These are phyloP conservation scores for Scaeva pyrastri DNA, from an alignment of 2,888 invertebrate genomes.

Conservation along the genomic window DNA sequence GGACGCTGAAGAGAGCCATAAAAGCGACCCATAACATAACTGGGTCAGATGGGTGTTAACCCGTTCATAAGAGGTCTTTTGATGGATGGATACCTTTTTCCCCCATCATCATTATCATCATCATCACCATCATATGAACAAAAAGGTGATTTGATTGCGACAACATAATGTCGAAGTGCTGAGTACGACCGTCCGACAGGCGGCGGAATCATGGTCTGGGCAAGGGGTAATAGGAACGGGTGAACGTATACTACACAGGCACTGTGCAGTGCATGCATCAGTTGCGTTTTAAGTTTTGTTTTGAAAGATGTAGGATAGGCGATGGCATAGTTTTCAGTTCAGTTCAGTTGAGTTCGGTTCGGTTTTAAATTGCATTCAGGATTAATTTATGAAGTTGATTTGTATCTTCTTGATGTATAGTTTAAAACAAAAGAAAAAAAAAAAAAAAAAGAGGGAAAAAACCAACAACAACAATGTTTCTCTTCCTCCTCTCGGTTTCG, in stretches of 20 bases:
- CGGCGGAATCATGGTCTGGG: too few relatives aligned
- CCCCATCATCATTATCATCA: background rate
- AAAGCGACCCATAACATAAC: conserved; percentile 16
- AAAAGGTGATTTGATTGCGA: conserved; percentile 30
- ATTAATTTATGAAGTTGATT: conserved; percentile 62
- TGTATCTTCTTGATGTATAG: conserved; percentile 18
- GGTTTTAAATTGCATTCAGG: conserved; percentile 52
- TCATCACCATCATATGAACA: background rate
- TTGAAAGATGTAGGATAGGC: conserved; percentile 36
- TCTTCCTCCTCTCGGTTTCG: conserved; percentile 5
- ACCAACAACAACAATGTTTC: too few relatives aligned
- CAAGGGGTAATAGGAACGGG: too few relatives aligned
- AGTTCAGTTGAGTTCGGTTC: conserved; percentile 10
- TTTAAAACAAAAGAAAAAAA: background rate
- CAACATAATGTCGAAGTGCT: conserved; percentile 16
- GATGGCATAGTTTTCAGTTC: conserved; percentile 51
- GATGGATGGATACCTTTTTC: conserved; percentile 58
- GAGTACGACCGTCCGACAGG: background rate
- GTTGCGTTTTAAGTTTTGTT: background rate
- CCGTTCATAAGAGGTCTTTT: conserved; percentile 60
- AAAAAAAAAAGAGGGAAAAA: too few relatives aligned
- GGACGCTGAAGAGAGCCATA: background rate
- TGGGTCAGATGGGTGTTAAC: conserved; percentile 71
- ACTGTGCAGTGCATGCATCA: background rate
- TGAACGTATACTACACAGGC: background rate